phyloP scores from a whole-genome alignment of 1,140 invertebrate species.

The Neodiprion virginianus region DNA sequence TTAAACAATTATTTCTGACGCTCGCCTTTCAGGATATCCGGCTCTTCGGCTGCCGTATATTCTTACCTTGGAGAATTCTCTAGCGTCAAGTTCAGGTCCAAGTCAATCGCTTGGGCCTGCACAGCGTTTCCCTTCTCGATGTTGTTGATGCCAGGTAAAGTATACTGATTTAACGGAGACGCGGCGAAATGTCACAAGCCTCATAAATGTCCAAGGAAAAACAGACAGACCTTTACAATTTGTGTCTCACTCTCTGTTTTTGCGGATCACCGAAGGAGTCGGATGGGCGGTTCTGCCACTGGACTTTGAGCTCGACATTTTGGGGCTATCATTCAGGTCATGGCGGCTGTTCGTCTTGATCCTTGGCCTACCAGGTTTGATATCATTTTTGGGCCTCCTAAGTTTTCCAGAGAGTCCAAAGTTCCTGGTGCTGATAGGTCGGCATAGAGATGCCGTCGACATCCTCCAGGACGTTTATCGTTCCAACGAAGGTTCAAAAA shows the following conservation, averaged over 20 bases:
- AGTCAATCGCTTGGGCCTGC: slow-evolving; percentile 12
- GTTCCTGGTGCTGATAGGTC: not conserved
- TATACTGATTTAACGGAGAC: too few relatives aligned
- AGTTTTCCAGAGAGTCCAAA: not conserved
- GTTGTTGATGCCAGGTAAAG: slow-evolving; percentile 10
- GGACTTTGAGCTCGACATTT: not conserved
- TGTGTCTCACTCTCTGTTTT: too few relatives aligned
- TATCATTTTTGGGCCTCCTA: not conserved
- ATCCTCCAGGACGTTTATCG: not conserved
- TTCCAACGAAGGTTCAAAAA: not conserved
- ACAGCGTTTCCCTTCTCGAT: slow-evolving; percentile 10
- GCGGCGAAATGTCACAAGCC: too few relatives aligned
- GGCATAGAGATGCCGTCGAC: not conserved
- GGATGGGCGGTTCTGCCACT: not conserved
- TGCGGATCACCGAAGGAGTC: not conserved
- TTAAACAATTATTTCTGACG: too few relatives aligned
- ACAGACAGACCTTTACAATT: too few relatives aligned
- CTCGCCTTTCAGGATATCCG: slow-evolving; percentile 19
- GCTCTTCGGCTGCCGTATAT: slow-evolving; percentile 19
- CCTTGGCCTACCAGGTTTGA: not conserved
- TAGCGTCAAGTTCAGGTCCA: slow-evolving; percentile 9
- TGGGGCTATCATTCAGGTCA: not conserved
- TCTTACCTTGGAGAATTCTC: slow-evolving; percentile 25
- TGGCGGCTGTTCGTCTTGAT: slow-evolving; percentile 4
- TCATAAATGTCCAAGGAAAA: too few relatives aligned